Conservation (phyloP, 2,797 vertebrate species). For the Avahi laniger region DNA sequence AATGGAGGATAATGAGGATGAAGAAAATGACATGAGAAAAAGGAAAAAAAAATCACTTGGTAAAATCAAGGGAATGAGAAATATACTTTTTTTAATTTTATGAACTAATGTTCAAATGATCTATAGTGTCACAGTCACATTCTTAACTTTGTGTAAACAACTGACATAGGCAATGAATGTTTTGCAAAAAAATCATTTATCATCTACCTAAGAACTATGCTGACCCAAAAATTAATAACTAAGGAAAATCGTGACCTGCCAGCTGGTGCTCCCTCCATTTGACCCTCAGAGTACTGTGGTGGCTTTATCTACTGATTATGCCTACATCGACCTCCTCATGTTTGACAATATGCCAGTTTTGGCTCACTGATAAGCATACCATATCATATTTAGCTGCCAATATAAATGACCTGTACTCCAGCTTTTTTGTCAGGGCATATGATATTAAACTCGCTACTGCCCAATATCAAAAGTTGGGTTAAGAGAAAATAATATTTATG, state of each 20-base stretch:
- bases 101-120: not conserved
- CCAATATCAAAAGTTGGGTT: conserved; percentile 5
- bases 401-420: not conserved
- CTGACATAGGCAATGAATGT: not conserved
- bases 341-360: not conserved
- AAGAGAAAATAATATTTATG: not conserved
- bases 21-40: not conserved
- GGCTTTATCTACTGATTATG: not conserved
- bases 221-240: not conserved
- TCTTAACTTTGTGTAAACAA: conserved; percentile 13
- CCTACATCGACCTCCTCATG: not conserved
- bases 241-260: not conserved
- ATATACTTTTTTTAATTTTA: not conserved
- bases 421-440: not conserved
- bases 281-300: not conserved
- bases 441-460: not conserved
- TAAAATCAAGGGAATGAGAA: not conserved
- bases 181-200: conserved; percentile 3
- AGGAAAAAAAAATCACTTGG: not conserved
- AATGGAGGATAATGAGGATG: not conserved
- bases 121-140: not conserved
- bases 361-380: not conserved
- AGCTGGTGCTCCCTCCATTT: not conserved
- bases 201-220: not conserved
- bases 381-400: not conserved